Percentiles rank a stretch among this genome's conserved stretches.
Evolutionary conservation across 2,113 vertebrate genomes (phyloP).

Genomic region (Halcyon senegalensis): DNA sequence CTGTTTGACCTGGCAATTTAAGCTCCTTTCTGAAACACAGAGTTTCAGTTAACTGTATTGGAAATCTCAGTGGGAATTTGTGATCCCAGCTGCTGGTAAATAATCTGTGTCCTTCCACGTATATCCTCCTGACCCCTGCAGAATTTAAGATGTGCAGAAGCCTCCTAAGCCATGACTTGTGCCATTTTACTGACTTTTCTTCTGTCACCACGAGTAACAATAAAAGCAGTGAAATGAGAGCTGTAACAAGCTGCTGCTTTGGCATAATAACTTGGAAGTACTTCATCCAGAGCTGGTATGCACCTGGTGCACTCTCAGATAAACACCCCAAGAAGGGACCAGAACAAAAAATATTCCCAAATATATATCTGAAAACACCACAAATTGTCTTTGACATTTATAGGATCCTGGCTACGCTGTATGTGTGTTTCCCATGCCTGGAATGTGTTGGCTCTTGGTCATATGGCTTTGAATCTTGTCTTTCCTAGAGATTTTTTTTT

Average conservation of each 20-base stretch:
- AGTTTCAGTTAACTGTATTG: neutral
- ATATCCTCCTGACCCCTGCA: neutral
- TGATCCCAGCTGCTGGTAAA: neutral
- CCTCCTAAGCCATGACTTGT: neutral
- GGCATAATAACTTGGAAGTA: slow-evolving; percentile 1
- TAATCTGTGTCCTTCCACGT: neutral
- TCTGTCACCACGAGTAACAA: neutral
- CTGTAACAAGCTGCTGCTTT: slow-evolving; percentile 46
- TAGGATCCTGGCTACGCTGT: neutral
- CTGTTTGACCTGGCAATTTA: neutral
- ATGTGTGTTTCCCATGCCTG: neutral
- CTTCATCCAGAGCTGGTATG: slow-evolving; percentile 24
- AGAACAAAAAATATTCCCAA: neutral
- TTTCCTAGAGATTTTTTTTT: neutral
- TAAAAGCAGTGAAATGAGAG: slow-evolving; percentile 4
- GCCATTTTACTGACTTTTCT: slow-evolving; percentile 7
- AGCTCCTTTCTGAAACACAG: neutral
- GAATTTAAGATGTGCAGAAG: neutral
- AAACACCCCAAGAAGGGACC: neutral
- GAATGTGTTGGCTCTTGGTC: neutral
- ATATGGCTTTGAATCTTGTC: neutral
- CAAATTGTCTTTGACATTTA: neutral
- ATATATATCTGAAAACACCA: neutral
- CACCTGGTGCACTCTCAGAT: slow-evolving; percentile 27
- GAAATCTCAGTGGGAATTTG: neutral